These are phyloP conservation scores for Drosophila insularis DNA, from an alignment of 1,140 invertebrate species.

Conservation along the genomic window DNA sequence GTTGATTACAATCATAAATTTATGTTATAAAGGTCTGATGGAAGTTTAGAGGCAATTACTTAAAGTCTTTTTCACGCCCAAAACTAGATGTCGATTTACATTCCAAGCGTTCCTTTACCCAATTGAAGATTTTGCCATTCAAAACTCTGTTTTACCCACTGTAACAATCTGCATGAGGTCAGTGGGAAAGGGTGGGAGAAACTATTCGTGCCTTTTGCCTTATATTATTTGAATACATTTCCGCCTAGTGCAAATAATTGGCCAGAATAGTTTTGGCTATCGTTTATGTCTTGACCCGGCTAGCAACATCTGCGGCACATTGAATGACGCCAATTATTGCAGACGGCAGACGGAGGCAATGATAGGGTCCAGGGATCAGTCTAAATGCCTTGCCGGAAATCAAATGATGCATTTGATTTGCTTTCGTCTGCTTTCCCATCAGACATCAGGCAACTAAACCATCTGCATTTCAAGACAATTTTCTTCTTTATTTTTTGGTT, in stretches of 20 bases:
- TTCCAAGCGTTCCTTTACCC: too few relatives aligned
- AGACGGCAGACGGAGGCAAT: neutral
- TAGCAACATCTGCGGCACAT: slow-evolving; percentile 14
- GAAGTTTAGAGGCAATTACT: too few relatives aligned
- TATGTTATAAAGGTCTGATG: too few relatives aligned
- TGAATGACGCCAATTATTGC: slow-evolving; percentile 17
- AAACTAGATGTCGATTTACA: too few relatives aligned
- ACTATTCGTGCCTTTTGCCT: neutral
- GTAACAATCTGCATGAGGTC: neutral
- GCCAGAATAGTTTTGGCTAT: neutral
- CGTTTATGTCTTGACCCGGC: neutral
- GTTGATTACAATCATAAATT: too few relatives aligned
- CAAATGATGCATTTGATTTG: slow-evolving; percentile 60
- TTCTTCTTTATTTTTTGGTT: neutral
- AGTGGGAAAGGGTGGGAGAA: neutral
- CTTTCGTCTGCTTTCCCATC: slow-evolving; percentile 17
- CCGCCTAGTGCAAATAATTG: slow-evolving; percentile 14
- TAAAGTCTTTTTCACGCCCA: too few relatives aligned
- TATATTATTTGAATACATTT: slow-evolving; percentile 12
- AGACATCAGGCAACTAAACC: neutral
- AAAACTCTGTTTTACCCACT: neutral
- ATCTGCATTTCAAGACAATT: slow-evolving; percentile 6
- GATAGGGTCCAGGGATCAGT: slow-evolving; percentile 5
- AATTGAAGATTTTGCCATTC: too few relatives aligned
- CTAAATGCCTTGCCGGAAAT: slow-evolving; percentile 49